phyloP scores from a whole-genome alignment of 2,113 vertebrate species.

The Phalacrocorax brasilianus region DNA sequence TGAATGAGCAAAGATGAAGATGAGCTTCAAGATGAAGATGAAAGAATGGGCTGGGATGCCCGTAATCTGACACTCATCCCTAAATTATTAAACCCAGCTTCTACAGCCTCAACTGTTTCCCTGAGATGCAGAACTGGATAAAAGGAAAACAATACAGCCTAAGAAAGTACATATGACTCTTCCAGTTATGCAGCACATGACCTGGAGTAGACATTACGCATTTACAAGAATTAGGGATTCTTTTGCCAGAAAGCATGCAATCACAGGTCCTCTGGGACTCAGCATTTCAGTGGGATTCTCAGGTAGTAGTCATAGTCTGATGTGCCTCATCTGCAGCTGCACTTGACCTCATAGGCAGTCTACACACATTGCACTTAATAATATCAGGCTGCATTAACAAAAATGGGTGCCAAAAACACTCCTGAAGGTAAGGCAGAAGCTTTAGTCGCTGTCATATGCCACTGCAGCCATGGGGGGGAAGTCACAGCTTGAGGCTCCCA shows the following conservation, averaged over 20 bases:
- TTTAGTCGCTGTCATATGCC: background rate
- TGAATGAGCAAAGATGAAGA: background rate
- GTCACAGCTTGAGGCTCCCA: background rate
- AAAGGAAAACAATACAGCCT: slow-evolving; percentile 10
- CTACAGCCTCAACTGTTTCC: background rate
- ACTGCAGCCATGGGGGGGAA: background rate
- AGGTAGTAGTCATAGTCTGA: slow-evolving; percentile 30
- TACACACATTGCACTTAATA: background rate
- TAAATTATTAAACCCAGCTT: background rate
- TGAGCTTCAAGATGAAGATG: background rate
- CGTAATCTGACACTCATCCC: background rate
- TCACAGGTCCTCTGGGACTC: background rate
- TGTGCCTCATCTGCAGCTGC: slow-evolving; percentile 31
- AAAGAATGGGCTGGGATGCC: background rate
- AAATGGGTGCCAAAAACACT: background rate
- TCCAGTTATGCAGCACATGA: background rate
- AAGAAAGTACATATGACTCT: background rate
- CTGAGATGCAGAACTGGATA: background rate
- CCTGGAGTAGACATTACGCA: background rate
- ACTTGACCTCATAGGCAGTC: background rate
- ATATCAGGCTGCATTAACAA: background rate
- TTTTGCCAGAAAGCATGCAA: slow-evolving; percentile 32
- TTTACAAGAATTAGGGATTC: slow-evolving; percentile 23
- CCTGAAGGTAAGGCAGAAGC: background rate
- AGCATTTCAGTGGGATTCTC: background rate